Evolutionary conservation across 2,113 vertebrate species (phyloP).

Genomic region (Protomyctophum bolini): DNA sequence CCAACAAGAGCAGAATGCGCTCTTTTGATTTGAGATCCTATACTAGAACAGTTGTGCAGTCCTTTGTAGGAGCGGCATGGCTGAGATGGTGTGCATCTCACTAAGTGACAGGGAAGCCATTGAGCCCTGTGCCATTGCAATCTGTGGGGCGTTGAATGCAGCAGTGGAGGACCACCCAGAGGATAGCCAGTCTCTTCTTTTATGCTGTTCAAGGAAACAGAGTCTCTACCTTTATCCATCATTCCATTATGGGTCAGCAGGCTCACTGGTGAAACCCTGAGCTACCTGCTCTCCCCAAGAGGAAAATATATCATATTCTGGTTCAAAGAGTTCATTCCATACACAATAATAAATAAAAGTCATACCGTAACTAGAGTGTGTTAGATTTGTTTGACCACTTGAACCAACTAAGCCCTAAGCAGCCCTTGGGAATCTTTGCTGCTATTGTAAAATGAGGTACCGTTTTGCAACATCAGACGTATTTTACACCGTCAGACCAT

Average conservation of each 20-base stretch:
- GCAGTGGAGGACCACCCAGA: constrained; percentile 28
- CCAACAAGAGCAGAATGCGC: constrained; percentile 27
- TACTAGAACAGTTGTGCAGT: not conserved
- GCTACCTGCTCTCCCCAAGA: constrained; percentile 28
- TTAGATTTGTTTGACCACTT: too few relatives aligned
- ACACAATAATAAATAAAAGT: constrained; percentile 3
- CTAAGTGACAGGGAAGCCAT: constrained; percentile 36
- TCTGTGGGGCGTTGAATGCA: constrained; percentile 27
- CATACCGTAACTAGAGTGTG: too few relatives aligned
- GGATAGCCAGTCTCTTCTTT: constrained; percentile 33
- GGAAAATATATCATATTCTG: constrained; percentile 14
- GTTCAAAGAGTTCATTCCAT: constrained; percentile 31
- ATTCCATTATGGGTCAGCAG: constrained; percentile 49
- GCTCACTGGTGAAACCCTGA: constrained; percentile 27
- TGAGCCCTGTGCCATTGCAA: constrained; percentile 32
- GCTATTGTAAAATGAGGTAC: too few relatives aligned
- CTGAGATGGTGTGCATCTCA: constrained; percentile 35
- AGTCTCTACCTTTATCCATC: constrained; percentile 59
- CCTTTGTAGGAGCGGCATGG: constrained; percentile 17
- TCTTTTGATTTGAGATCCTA: constrained; percentile 50
- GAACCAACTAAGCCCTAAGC: too few relatives aligned
- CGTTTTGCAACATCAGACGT: too few relatives aligned
- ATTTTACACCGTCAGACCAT: too few relatives aligned
- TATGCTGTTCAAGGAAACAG: constrained; percentile 43
- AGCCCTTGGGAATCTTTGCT: too few relatives aligned